phyloP scores from a whole-genome alignment of 2,113 vertebrate species.

The Toxostoma redivivum region DNA sequence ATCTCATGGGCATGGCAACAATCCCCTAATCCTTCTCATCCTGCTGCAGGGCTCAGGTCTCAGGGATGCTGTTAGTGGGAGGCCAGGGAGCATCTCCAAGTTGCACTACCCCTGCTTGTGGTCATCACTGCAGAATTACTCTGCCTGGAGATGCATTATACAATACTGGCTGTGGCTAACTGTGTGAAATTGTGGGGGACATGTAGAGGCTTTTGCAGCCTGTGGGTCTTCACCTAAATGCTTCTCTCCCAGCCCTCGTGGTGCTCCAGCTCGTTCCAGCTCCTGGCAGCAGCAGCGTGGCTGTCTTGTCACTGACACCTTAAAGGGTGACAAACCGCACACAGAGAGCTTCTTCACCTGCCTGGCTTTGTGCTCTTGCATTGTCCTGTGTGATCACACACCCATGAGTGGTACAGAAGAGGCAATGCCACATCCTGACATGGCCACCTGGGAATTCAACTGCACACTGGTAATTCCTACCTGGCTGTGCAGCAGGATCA shows the following conservation, averaged over 20 bases:
- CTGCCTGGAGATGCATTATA: not conserved
- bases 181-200: accelerated
- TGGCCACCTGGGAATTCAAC: not conserved
- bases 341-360: not conserved
- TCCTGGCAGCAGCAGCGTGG: accelerated
- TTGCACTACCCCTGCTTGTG: not conserved
- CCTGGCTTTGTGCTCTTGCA: not conserved
- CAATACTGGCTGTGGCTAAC: not conserved
- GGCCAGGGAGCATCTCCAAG: not conserved
- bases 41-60: not conserved
- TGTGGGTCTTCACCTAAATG: not conserved
- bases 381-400: not conserved
- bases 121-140: not conserved
- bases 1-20: accelerated
- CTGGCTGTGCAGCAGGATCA: accelerated
- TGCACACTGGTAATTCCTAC: accelerated
- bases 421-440: not conserved
- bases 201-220: accelerated
- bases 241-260: accelerated
- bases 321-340: not conserved
- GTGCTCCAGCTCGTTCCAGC: not conserved
- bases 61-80: not conserved
- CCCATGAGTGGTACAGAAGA: not conserved
- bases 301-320: not conserved
- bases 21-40: not conserved